Evolutionary conservation across 2,113 vertebrate species (phyloP), one percentile per base, ranked within the genome.

Genomic region (Galbula dea): DNA sequence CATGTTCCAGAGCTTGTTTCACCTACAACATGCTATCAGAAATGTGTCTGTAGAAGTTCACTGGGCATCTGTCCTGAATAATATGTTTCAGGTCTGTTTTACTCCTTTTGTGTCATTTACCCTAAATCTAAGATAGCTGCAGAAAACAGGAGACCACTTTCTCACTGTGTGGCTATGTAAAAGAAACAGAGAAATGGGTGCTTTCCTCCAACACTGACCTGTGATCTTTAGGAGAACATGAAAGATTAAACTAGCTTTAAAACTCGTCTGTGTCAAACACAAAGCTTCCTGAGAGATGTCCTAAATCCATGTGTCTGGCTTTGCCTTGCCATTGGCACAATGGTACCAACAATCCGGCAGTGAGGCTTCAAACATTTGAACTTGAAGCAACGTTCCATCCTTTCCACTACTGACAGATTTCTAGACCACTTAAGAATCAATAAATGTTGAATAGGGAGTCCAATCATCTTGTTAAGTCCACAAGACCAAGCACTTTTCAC

Each of bases 401-500:
- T 88, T 85, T 8, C 6, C 37, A 32, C 37, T 69, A 6, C 36
- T 48, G 30, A 20, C 10, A 72, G 67, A 62, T 11, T 80, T 67
- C 11, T 19, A 81, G 5, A 12, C 24, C n/a, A 20, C 49, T 78
- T 45, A 63, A 43, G 43, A 59, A 23, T 67, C 29, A 58, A 10
- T 26, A 7, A 48, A 43, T 36, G 6, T 15, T 67, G 49, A 87
- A 58, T n/a, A 88, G 74, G 5, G 27, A 10, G 15, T 51, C 32
- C 6, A n/a, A 7, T 46, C 17, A 67, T 58, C 39, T 41, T 43
- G 12, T 19, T 41, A 76, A 68, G 14, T 9, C 21, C 32, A 29
- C 15, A 0, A 0, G 29, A 45, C 5, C 30, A 78, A 37, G 5
- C 12, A 43, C 11, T 80, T 73, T 75, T 86, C 4, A 1, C n/a